Evolutionary conservation across 64 coral and sea anemone species (phyloP).

Genomic region (Actinia tenebrosa): DNA sequence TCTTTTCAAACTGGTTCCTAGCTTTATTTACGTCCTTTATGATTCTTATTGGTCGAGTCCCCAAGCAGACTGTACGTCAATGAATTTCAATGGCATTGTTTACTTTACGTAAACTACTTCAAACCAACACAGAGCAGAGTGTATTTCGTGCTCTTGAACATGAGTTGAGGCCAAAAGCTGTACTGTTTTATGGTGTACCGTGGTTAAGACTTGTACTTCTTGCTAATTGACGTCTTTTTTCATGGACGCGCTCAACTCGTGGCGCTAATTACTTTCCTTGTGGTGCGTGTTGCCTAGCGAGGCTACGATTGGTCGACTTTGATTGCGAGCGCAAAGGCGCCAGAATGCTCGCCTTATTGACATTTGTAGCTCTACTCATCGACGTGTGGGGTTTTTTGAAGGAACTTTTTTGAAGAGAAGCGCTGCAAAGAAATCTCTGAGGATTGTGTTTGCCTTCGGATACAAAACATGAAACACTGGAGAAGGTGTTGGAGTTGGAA

Average conservation of each 20-base stretch:
- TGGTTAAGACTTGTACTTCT: conserved; percentile 9
- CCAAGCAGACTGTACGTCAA: conserved; percentile 8
- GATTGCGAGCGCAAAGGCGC: conserved; percentile 51
- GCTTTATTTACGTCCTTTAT: conserved; percentile 20
- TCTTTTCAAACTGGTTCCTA: not conserved
- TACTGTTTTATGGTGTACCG: not conserved
- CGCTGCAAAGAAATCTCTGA: conserved; percentile 13
- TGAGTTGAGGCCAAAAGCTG: conserved; percentile 27
- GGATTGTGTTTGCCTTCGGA: not conserved
- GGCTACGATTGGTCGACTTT: conserved; percentile 65
- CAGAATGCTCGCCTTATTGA: conserved; percentile 56
- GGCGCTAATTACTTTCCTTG: conserved; percentile 25
- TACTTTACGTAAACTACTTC: conserved; percentile 24
- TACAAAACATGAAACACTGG: conserved; percentile 21
- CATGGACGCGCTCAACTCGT: conserved; percentile 16
- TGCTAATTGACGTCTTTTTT: conserved; percentile 4
- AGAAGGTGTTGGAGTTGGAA: conserved; percentile 18
- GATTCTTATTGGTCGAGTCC: conserved; percentile 17
- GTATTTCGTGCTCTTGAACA: conserved; percentile 32
- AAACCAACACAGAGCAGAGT: conserved; percentile 9
- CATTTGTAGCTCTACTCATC: conserved; percentile 53
- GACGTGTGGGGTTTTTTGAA: conserved; percentile 31
- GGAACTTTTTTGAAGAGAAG: conserved; percentile 26
- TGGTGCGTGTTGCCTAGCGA: conserved; percentile 32
- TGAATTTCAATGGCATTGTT: conserved; percentile 19